Evolutionary conservation across 2,888 invertebrate genomes (phyloP).

Genomic region (Lasius fuliginosus): DNA sequence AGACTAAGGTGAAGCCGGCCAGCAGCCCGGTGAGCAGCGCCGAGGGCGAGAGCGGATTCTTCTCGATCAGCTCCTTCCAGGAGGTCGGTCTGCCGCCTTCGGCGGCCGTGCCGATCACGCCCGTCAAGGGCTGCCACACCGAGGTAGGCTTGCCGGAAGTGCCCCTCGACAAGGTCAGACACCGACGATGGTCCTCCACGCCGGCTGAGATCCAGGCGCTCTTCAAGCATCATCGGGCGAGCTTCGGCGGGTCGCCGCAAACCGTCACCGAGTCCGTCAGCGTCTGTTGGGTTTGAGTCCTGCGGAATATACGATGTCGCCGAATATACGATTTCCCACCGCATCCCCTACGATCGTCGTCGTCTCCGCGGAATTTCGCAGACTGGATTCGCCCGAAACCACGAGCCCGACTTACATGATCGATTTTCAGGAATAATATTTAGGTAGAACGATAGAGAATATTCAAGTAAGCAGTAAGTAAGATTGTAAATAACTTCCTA

Average conservation of each 20-base stretch:
- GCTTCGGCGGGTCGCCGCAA: constrained; percentile 75
- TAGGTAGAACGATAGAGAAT: constrained; percentile 21
- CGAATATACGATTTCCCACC: constrained; percentile 21
- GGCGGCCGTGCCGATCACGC: constrained; percentile 65
- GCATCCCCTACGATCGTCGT: constrained; percentile 9
- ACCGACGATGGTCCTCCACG: constrained; percentile 84
- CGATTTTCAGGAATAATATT: constrained; percentile 37
- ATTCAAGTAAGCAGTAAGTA: not conserved
- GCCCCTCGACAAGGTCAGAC: constrained; percentile 80
- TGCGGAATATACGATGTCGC: not conserved
- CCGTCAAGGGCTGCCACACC: constrained; percentile 82
- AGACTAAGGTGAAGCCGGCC: constrained; percentile 73
- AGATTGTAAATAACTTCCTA: constrained; percentile 44
- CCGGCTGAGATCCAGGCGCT: constrained; percentile 82
- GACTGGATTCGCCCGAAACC: not conserved
- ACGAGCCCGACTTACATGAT: constrained; percentile 7
- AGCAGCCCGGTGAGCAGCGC: constrained; percentile 83
- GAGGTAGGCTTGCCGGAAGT: constrained; percentile 84
- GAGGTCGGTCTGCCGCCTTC: constrained; percentile 91
- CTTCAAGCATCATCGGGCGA: constrained; percentile 81
- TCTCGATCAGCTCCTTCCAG: constrained; percentile 94
- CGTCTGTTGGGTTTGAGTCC: constrained; percentile 81
- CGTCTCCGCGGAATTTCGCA: constrained; percentile 12
- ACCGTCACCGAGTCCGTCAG: constrained; percentile 81
- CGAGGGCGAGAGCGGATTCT: constrained; percentile 95